Percentiles rank a stretch among this genome's conserved stretches.
phyloP scores from a whole-genome alignment of 2,888 invertebrate genomes.

The Polyommatus iphigenia region DNA sequence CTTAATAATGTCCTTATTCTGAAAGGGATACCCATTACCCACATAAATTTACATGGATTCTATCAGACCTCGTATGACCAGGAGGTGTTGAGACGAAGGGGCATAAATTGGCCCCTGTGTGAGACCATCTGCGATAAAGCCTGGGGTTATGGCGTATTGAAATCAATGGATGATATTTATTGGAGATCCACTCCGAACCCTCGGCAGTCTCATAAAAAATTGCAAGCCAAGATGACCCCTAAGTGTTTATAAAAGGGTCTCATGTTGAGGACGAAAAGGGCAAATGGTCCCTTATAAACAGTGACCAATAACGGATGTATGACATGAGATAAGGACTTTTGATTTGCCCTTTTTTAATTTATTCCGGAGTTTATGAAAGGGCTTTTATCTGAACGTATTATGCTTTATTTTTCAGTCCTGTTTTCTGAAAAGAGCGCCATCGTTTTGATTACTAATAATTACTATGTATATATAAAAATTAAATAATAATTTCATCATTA shows the following conservation, averaged over 20 bases:
- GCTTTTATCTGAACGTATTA: background rate
- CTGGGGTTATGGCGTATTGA: conserved; percentile 66
- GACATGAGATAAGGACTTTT: conserved; percentile 14
- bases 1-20: conserved; percentile 28
- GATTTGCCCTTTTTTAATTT: conserved; percentile 7
- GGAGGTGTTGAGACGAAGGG: conserved; percentile 51
- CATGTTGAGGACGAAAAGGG: conserved; percentile 12
- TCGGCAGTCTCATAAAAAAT: conserved; percentile 39
- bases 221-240: conserved; percentile 36
- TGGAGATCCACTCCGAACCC: conserved; percentile 59
- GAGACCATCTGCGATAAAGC: conserved; percentile 63
- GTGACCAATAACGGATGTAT: background rate
- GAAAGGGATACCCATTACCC: conserved; percentile 21
- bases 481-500: too few species aligned
- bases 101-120: conserved; percentile 70
- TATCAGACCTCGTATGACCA: conserved; percentile 37
- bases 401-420: background rate
- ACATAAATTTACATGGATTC: conserved; percentile 36
- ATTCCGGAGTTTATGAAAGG: conserved; percentile 2
- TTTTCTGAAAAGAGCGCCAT: background rate
- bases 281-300: conserved; percentile 16
- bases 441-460: too few species aligned
- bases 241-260: conserved; percentile 23
- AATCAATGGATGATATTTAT: conserved; percentile 71
- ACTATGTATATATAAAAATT: too few species aligned